Evolutionary conservation across 2,797 vertebrate species (phyloP).

Genomic region (Alcedo quadribrachys): DNA sequence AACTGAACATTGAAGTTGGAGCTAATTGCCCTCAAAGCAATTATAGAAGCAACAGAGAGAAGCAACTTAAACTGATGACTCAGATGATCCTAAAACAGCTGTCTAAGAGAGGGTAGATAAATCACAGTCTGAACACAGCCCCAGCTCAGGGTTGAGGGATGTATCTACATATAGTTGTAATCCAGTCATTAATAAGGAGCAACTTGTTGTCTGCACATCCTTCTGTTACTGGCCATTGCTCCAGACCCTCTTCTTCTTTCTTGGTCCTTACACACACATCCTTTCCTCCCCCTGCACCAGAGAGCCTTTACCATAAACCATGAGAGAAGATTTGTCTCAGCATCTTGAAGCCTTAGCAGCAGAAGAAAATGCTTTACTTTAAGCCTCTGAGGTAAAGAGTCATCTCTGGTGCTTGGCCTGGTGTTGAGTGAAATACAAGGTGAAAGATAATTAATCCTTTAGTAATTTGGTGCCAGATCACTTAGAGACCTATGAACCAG

Average conservation of each 20-base stretch:
- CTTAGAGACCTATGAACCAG: neutral
- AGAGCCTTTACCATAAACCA: neutral
- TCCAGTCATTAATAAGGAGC: neutral
- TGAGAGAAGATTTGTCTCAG: neutral
- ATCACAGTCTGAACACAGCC: neutral
- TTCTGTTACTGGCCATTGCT: neutral
- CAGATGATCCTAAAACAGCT: neutral
- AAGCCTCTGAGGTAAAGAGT: neutral
- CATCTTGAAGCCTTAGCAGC: neutral
- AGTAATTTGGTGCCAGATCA: neutral
- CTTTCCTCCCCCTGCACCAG: neutral
- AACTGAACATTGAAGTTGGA: neutral
- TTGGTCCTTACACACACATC: neutral
- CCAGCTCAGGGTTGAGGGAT: neutral
- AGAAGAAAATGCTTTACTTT: neutral
- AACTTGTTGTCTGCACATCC: neutral
- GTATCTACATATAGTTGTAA: neutral
- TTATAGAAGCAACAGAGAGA: neutral
- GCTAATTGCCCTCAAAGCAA: neutral
- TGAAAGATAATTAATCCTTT: conserved; percentile 27
- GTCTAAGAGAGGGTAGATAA: neutral
- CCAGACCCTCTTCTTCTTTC: neutral
- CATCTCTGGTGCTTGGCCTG: neutral
- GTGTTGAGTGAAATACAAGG: neutral
- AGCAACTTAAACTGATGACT: neutral